phyloP scores from a whole-genome alignment of 2,888 invertebrate genomes.

The Eudasyphora cyanicolor region DNA sequence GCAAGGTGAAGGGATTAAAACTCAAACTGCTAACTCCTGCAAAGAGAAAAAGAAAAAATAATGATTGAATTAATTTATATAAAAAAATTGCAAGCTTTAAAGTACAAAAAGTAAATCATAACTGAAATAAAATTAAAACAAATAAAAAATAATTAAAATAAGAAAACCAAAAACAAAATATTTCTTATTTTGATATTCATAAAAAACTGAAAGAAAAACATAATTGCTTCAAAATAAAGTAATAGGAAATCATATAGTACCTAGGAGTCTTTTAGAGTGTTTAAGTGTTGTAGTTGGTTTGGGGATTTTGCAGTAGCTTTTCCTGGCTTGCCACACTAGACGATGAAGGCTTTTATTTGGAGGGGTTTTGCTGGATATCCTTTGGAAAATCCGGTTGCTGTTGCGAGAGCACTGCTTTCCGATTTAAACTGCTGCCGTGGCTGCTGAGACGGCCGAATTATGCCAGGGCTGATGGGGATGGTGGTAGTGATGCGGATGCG shows the following conservation, averaged over 20 bases:
- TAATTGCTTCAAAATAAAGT: constrained; percentile 25
- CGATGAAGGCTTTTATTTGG: not conserved
- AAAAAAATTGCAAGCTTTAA: not conserved
- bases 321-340: not conserved
- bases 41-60: too few species aligned
- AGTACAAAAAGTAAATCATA: not conserved
- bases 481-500: constrained; percentile 77
- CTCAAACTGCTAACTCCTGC: constrained; percentile 90
- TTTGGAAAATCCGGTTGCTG: not conserved
- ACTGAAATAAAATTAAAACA: not conserved
- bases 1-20: constrained; percentile 95
- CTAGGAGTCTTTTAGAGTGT: constrained; percentile 46
- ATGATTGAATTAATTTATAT: not conserved
- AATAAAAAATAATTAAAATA: not conserved
- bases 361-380: not conserved
- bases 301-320: not conserved
- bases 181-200: not conserved
- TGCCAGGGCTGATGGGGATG: constrained; percentile 80
- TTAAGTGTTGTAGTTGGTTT: constrained; percentile 26
- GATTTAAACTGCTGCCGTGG: constrained; percentile 78
- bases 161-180: not conserved
- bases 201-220: constrained; percentile 14
- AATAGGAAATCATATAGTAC: constrained; percentile 32
- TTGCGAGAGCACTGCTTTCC: not conserved
- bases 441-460: constrained; percentile 78